These are phyloP conservation scores for Caloenas nicobarica DNA, from an alignment of 2,113 vertebrate species.

Conservation along the genomic window DNA sequence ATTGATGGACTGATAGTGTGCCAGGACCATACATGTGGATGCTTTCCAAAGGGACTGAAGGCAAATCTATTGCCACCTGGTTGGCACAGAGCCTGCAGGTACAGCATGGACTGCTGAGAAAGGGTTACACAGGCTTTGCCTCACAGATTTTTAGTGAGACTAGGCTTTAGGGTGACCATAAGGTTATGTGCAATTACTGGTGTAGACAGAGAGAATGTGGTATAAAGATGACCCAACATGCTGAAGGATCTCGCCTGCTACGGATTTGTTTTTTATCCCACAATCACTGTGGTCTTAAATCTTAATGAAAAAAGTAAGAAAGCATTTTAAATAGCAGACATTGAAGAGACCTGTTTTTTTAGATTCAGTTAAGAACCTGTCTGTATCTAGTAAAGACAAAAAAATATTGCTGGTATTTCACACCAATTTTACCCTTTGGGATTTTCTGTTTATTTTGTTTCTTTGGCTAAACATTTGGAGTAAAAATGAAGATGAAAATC, in stretches of 20 bases:
- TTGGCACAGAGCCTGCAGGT: background rate
- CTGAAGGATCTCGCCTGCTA: background rate
- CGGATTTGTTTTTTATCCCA: background rate
- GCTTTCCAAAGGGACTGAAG: background rate
- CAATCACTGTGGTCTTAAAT: background rate
- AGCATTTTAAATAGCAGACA: background rate
- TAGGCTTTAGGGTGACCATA: background rate
- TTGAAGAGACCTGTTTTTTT: background rate
- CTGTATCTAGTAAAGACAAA: background rate
- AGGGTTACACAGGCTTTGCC: fast-evolving
- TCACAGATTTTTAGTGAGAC: background rate
- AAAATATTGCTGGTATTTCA: slow-evolving; percentile 7
- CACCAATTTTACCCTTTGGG: slow-evolving; percentile 17
- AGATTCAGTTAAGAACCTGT: background rate
- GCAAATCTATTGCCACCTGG: background rate
- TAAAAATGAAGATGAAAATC: slow-evolving; percentile 61
- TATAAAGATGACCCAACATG: fast-evolving
- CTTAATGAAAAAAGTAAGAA: background rate
- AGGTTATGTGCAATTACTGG: background rate
- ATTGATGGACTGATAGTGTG: background rate
- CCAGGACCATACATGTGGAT: fast-evolving
- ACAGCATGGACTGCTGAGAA: background rate
- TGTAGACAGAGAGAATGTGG: background rate
- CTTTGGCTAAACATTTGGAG: slow-evolving; percentile 61
- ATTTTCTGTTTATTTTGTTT: slow-evolving; percentile 66